These are phyloP conservation scores for Epirrhoe alternata DNA, from an alignment of 2,888 invertebrate genomes.

Conservation along the genomic window DNA sequence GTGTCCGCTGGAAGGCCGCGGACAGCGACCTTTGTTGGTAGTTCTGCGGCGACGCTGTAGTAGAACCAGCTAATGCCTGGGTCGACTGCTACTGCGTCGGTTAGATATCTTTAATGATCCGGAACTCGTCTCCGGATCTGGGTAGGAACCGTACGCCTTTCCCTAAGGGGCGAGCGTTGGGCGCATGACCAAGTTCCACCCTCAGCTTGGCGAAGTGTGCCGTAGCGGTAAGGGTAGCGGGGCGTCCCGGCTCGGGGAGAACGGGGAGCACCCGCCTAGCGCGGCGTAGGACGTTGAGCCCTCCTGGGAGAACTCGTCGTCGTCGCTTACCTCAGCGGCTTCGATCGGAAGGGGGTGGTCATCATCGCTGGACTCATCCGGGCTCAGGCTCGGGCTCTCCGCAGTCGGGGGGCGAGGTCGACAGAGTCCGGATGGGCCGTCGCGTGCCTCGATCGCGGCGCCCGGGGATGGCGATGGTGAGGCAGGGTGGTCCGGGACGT, in stretches of 20 bases:
- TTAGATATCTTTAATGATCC: constrained; percentile 36
- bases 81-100: constrained; percentile 9
- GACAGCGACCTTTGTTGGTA: neutral
- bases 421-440: constrained; percentile 2
- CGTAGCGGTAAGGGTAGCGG: neutral
- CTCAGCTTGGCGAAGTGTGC: neutral
- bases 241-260: neutral
- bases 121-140: constrained; percentile 30
- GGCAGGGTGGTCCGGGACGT: neutral
- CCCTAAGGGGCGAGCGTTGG: neutral
- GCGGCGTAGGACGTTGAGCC: neutral
- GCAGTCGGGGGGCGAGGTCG: too few relatives aligned
- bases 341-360: too few relatives aligned
- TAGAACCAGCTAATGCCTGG: constrained; percentile 36
- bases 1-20: neutral
- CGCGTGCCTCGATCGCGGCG: neutral
- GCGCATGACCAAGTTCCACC: neutral
- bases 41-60: constrained; percentile 27
- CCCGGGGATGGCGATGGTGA: neutral
- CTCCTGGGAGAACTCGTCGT: neutral
- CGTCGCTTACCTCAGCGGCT: too few relatives aligned
- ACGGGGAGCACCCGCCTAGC: too few relatives aligned
- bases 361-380: too few relatives aligned
- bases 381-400: too few relatives aligned
- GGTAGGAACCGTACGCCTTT: constrained; percentile 15